Evolutionary conservation across 2,888 invertebrate species (phyloP).

Genomic region (Frankliniella fusca): DNA sequence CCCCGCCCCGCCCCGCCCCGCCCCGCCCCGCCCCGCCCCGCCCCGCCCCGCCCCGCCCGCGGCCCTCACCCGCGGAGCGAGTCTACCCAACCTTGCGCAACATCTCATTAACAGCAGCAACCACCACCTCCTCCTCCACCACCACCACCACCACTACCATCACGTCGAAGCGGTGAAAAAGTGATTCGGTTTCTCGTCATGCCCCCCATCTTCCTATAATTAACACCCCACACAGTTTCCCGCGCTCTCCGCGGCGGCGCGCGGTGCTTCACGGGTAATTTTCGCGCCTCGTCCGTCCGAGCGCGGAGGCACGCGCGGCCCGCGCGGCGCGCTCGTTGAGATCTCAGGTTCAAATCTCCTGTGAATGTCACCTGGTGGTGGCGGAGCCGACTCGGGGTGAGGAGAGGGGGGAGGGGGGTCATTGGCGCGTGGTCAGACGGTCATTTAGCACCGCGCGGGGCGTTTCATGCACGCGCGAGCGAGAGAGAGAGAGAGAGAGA

Average conservation of each 20-base stretch:
- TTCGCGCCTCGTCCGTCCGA: conserved; percentile 38
- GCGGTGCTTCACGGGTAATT: conserved; percentile 25
- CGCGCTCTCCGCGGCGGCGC: neutral
- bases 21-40: conserved; percentile 17
- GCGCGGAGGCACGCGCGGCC: too few relatives aligned
- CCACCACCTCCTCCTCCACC: too few relatives aligned
- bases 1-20: neutral
- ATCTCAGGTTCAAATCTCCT: too few relatives aligned
- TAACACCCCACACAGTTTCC: neutral
- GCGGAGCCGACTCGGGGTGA: too few relatives aligned
- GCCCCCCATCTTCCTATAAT: neutral
- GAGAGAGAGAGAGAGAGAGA: neutral
- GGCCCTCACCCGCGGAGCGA: neutral
- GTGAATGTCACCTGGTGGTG: too few relatives aligned
- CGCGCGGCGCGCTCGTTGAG: too few relatives aligned
- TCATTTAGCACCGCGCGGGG: too few relatives aligned
- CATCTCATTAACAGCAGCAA: conserved; percentile 8
- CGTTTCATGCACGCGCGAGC: neutral
- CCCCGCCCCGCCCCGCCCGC: neutral
- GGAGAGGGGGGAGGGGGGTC: too few relatives aligned
- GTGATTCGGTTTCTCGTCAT: conserved; percentile 15
- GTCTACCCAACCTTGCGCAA: neutral
- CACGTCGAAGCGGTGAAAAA: neutral
- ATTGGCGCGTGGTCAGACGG: too few relatives aligned
- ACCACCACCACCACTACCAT: too few relatives aligned